Evolutionary conservation across 2,113 vertebrate species (phyloP).

Genomic region (Silurus asotus): DNA sequence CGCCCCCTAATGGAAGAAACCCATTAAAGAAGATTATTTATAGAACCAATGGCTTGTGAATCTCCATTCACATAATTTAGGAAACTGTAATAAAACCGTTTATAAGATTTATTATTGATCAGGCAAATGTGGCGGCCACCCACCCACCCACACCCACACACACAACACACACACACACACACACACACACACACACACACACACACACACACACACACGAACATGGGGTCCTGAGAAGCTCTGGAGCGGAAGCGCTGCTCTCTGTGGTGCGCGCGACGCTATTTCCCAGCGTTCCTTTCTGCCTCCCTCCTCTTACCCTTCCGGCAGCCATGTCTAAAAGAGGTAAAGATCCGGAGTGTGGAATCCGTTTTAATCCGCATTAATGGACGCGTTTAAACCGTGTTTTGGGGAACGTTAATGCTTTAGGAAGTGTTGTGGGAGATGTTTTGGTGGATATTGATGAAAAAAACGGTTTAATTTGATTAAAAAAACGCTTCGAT

Average conservation of each 20-base stretch:
- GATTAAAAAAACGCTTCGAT: neutral
- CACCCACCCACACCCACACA: no score
- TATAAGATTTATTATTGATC: no score
- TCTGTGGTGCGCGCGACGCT: conserved; percentile 50
- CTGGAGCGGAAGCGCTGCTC: conserved; percentile 2
- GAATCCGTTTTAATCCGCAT: conserved; percentile 52
- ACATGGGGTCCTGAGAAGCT: no score
- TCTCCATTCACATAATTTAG: no score
- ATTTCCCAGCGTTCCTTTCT: conserved; percentile 69
- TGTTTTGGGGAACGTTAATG: neutral
- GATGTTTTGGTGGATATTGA: neutral
- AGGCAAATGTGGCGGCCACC: no score
- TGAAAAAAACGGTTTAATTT: neutral
- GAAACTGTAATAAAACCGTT: no score
- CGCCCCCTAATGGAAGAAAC: no score
- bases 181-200: no score
- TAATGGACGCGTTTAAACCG: neutral
- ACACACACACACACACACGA: neutral
- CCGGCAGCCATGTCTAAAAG: conserved; percentile 78
- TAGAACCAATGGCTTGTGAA: no score
- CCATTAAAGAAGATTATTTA: no score
- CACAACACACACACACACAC: no score
- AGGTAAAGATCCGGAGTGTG: conserved; percentile 67
- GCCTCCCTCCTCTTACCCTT: conserved; percentile 67
- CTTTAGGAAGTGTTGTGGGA: fast-evolving